These are phyloP conservation scores for Cyphomyrus plagiostoma DNA, from an alignment of 2,113 vertebrate species.

Conservation along the genomic window DNA sequence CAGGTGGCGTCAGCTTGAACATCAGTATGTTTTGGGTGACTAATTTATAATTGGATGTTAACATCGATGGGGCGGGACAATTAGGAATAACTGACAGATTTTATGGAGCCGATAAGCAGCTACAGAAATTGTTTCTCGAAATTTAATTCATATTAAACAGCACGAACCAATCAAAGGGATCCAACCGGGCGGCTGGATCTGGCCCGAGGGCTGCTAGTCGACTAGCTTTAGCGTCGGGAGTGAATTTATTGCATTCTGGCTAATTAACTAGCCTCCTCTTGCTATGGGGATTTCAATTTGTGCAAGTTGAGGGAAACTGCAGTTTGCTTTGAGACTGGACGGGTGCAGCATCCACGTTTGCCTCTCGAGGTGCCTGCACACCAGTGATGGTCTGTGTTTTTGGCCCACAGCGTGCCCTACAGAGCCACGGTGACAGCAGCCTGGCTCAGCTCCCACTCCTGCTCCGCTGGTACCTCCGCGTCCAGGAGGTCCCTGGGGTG, in stretches of 20 bases:
- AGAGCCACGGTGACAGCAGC: constrained; percentile 44
- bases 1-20: neutral
- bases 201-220: neutral
- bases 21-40: neutral
- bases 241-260: neutral
- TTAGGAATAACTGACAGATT: neutral
- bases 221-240: neutral
- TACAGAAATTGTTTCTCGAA: neutral
- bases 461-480: constrained; percentile 73
- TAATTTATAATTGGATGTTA: neutral
- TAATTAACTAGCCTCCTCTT: neutral
- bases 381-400: neutral
- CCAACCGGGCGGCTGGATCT: neutral
- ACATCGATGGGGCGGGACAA: neutral
- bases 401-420: constrained; percentile 63
- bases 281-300: neutral
- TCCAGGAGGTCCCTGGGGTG: constrained; percentile 80
- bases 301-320: neutral
- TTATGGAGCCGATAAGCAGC: neutral
- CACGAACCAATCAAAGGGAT: neutral
- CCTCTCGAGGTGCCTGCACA: neutral
- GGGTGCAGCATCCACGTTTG: neutral
- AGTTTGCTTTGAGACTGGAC: neutral
- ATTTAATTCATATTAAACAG: neutral
- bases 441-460: constrained; percentile 70